Percentiles rank a stretch among this genome's conserved stretches.
phyloP scores from a whole-genome alignment of 1,140 invertebrate species.

The Carposina sasakii region DNA sequence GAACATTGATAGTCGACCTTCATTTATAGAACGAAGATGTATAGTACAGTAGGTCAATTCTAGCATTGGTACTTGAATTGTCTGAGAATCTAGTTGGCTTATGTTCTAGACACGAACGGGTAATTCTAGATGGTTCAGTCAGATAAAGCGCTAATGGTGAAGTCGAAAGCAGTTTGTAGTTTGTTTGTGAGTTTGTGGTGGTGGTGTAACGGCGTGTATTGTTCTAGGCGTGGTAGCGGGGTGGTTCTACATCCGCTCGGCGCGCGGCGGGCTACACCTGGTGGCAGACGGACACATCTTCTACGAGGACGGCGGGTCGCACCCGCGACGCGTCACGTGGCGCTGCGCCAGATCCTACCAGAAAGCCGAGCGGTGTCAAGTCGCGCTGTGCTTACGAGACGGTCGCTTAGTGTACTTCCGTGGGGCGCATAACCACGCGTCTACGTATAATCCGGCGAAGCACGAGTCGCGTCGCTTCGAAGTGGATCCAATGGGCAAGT shows the following conservation, averaged over 20 bases:
- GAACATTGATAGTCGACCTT: too few species aligned
- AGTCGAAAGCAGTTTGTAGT: too few species aligned
- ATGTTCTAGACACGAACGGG: too few species aligned
- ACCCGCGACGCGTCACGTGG: constrained; percentile 65
- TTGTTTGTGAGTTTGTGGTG: too few species aligned
- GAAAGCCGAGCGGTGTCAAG: constrained; percentile 66
- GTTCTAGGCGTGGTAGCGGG: constrained; percentile 37
- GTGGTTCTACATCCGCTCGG: constrained; percentile 70
- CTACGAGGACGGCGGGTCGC: constrained; percentile 67
- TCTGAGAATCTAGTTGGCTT: too few species aligned
- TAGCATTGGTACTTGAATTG: too few species aligned
- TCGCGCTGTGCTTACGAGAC: constrained; percentile 62
- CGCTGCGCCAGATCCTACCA: constrained; percentile 66
- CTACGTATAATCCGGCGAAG: constrained; percentile 64
- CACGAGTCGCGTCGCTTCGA: constrained; percentile 63
- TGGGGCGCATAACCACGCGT: constrained; percentile 62
- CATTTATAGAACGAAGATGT: too few species aligned
- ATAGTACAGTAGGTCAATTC: too few species aligned
- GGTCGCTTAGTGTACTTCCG: constrained; percentile 64
- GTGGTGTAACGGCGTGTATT: too few species aligned
- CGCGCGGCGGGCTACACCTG: constrained; percentile 61
- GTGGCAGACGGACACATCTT: constrained; percentile 68
- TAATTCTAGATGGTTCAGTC: too few species aligned
- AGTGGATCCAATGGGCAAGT: constrained; percentile 68
- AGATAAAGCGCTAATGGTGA: too few species aligned